Evolutionary conservation across 2,888 invertebrate genomes (phyloP).

Genomic region (Diaphora mendica): DNA sequence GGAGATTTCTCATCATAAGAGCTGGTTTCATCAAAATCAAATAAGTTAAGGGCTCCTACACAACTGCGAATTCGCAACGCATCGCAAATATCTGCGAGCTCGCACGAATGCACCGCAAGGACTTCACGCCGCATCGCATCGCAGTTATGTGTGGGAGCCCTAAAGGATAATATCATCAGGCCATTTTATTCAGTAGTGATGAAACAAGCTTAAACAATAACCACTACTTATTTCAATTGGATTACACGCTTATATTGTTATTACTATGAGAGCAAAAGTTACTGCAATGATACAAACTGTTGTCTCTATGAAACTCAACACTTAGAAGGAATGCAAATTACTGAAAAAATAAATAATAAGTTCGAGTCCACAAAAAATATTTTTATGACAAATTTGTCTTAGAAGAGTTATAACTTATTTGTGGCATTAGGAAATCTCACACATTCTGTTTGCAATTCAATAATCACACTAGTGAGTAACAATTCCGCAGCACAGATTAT

Average conservation of each 20-base stretch:
- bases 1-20: constrained; percentile 49
- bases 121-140: too few species aligned
- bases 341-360: constrained; percentile 57
- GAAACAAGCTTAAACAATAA: constrained; percentile 24
- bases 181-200: neutral
- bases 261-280: constrained; percentile 42
- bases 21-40: constrained; percentile 10
- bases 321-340: constrained; percentile 63
- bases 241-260: constrained; percentile 45
- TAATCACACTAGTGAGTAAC: constrained; percentile 66
- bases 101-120: too few species aligned
- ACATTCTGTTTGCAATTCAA: constrained; percentile 44
- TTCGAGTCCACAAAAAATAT: constrained; percentile 44
- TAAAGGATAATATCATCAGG: constrained; percentile 3
- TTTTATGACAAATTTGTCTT: constrained; percentile 37
- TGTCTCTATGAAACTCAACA: constrained; percentile 63
- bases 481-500: constrained; percentile 72
- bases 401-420: constrained; percentile 31
- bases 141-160: too few species aligned
- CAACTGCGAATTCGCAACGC: too few species aligned
- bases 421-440: constrained; percentile 26
- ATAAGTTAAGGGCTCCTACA: neutral
- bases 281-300: constrained; percentile 41
- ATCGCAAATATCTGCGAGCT: too few species aligned
- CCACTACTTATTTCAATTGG: constrained; percentile 38